A percentile compares a stretch with the other conserved stretches of the same genome.
phyloP scores from a whole-genome alignment of 2,888 invertebrate genomes.

The Cheilosia scutellata region DNA sequence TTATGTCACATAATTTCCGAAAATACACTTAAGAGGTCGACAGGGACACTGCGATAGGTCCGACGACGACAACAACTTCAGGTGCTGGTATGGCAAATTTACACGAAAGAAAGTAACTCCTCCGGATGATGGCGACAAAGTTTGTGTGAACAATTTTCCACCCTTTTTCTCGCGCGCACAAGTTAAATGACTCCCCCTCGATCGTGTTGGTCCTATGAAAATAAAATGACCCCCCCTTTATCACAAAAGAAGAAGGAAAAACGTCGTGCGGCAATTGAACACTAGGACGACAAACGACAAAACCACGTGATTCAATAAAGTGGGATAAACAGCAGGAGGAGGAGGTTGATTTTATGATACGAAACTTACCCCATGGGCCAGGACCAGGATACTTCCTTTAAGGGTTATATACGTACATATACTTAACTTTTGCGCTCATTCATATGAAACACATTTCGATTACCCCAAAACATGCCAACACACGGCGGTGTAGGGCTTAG shows the following conservation, averaged over 20 bases:
- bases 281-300: constrained; percentile 60
- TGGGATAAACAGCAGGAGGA: constrained; percentile 30
- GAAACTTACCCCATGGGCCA: constrained; percentile 39
- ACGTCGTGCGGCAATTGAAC: constrained; percentile 61
- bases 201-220: constrained; percentile 53
- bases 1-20: constrained; percentile 63
- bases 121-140: constrained; percentile 49
- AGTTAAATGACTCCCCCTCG: constrained; percentile 54
- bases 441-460: constrained; percentile 56
- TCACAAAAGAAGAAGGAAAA: neutral
- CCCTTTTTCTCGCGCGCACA: constrained; percentile 54
- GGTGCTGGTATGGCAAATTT: constrained; percentile 32
- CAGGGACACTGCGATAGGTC: constrained; percentile 45
- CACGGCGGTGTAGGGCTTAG: neutral
- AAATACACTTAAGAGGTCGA: constrained; percentile 65
- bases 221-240: constrained; percentile 59
- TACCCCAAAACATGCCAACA: constrained; percentile 57
- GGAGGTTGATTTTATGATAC: constrained; percentile 44
- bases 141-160: constrained; percentile 55
- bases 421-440: constrained; percentile 62
- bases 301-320: constrained; percentile 56
- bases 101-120: constrained; percentile 43
- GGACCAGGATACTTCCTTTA: constrained; percentile 47
- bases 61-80: constrained; percentile 29
- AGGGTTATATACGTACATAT: constrained; percentile 56